These are phyloP conservation scores for Syrmaticus mikado DNA, from an alignment of 2,113 vertebrate species.

Conservation along the genomic window DNA sequence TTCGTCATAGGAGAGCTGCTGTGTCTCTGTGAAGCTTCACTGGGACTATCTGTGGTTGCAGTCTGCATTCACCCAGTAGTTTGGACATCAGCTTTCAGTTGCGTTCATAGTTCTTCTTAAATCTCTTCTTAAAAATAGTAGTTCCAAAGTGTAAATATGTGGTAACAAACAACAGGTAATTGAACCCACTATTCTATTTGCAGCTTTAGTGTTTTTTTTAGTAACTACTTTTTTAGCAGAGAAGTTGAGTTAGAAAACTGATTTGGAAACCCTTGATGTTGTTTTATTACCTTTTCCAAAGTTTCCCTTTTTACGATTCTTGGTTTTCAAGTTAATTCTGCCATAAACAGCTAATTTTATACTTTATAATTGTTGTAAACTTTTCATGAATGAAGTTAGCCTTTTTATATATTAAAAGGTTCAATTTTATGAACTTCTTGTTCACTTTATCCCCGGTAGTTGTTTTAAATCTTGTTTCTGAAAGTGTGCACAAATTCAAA, in stretches of 20 bases:
- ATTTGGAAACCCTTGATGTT: neutral
- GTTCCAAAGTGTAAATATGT: neutral
- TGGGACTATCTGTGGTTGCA: accelerated
- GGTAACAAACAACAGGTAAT: neutral
- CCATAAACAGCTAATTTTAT: accelerated
- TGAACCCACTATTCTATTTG: neutral
- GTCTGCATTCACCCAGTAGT: neutral
- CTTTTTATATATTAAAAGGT: neutral
- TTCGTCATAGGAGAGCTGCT: neutral
- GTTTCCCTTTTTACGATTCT: neutral
- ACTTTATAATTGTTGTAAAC: neutral
- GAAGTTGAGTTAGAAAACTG: neutral
- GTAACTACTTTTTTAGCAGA: neutral
- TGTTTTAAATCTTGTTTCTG: neutral
- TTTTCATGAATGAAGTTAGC: neutral
- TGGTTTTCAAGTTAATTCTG: neutral
- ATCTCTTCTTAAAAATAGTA: neutral
- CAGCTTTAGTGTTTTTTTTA: neutral
- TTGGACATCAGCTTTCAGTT: neutral
- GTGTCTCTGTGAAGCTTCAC: accelerated
- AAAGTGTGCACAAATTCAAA: neutral
- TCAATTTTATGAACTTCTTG: neutral
- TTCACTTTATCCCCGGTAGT: accelerated
- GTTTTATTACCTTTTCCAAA: neutral
- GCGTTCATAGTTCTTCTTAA: neutral